Conservation (phyloP, 2,888 invertebrate species). For the Netelia fuscicornis region DNA sequence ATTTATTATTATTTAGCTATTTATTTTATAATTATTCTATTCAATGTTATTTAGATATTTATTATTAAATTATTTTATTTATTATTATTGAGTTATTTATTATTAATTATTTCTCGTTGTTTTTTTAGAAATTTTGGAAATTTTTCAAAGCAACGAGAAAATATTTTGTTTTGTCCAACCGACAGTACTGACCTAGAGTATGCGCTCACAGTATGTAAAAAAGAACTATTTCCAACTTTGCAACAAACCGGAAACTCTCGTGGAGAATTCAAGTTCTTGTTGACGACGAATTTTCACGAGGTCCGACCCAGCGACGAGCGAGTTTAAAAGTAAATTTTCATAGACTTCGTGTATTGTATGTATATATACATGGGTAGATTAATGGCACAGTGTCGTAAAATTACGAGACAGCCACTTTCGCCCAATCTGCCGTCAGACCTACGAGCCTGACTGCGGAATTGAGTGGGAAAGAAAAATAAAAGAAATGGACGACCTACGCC, state of each 20-base stretch:
- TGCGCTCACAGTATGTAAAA: not conserved
- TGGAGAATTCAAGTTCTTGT: conserved; percentile 14
- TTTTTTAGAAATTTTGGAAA: no score
- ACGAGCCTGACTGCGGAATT: not conserved
- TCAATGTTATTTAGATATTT: no score
- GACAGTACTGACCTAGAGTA: no score
- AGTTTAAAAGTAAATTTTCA: conserved; percentile 7
- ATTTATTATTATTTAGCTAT: no score
- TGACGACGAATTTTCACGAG: conserved; percentile 3
- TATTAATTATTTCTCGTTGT: no score
- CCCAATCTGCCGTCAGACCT: not conserved
- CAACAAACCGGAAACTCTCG: conserved; percentile 33
- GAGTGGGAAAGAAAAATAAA: not conserved
- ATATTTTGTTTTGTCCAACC: no score
- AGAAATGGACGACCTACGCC: not conserved
- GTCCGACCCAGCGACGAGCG: not conserved
- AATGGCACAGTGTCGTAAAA: not conserved
- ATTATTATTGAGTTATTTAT: no score
- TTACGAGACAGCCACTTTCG: not conserved
- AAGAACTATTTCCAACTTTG: not conserved
- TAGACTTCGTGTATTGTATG: not conserved
- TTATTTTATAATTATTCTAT: no score
- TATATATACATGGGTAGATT: not conserved
- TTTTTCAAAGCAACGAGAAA: no score
- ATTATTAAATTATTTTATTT: no score